Base-by-base conservation (phyloP, 1,140 invertebrate species). In the Microvelia longipes region DNA sequence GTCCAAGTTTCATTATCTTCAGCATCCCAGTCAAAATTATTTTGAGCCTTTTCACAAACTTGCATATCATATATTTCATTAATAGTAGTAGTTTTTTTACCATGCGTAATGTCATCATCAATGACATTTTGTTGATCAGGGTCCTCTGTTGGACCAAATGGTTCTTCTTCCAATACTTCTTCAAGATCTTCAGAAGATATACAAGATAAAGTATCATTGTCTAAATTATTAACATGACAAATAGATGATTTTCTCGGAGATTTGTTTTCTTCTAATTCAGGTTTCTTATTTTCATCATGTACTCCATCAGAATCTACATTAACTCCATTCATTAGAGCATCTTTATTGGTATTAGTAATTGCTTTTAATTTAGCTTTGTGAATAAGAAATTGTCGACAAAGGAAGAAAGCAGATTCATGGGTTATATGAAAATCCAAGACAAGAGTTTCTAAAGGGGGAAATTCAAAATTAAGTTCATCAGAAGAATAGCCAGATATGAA, bases 391-490 rank as follows among this genome's bases (percentile, higher is more conserved):
- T 94, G 93, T 70, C 96, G 84, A 15, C 93, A 92, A 0, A 99
- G 82, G 78, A 97, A 98, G 82, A 99, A 98, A 24, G 96, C 95
- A 1, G 96, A 93, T 79, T 99, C 97, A 0, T 93, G 86, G 72
- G 94, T 91, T 25, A 99, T 90, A 77, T 98, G 90, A 81, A 95
- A 98, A 71, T 94, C 90, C n/a, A 88, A 83, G 1, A 99, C 80
- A 79, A 99, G 88, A 73, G 88, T 88, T 76, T 94, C 87, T 70
- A 98, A 88, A 0, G 90, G 85, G 0, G 97, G 97, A 73, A 99
- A 81, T 72, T 91, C 85, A 30, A 90, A 90, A 0, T 90, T 86
- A 78, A 98, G 97, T 78, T 99, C 97, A 74, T 98, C 95, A 24
- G 94, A 90, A 77, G 98, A 87, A 28, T 91, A 92, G 27, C 91